A percentile compares a stretch with the other conserved stretches of the same genome.
Evolutionary conservation across 2,797 vertebrate genomes (phyloP).

Genomic region (Melanotaenia parkinsoni): DNA sequence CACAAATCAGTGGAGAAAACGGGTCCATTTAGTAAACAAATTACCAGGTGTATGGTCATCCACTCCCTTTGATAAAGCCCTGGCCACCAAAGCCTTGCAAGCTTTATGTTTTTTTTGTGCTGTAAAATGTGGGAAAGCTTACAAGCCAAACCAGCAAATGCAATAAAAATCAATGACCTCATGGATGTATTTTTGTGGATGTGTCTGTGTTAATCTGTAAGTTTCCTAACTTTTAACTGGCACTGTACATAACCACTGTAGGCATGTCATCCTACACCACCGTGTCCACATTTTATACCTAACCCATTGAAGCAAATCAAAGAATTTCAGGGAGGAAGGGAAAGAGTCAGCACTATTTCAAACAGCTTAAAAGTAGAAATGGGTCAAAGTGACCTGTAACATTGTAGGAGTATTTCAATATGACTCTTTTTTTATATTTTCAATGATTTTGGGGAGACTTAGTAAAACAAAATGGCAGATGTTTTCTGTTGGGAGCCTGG

Average conservation of each 20-base stretch:
- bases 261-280: background rate
- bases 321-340: constrained; percentile 12
- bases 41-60: no score
- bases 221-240: background rate
- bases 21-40: background rate
- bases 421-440: background rate
- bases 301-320: constrained; percentile 1
- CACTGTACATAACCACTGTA: background rate
- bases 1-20: background rate
- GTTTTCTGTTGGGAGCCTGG: background rate
- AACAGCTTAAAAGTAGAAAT: constrained; percentile 10
- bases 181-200: constrained; percentile 7
- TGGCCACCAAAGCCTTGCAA: background rate
- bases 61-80: background rate
- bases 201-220: constrained; percentile 3
- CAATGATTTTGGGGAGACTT: background rate
- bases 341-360: constrained; percentile 2
- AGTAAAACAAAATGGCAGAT: background rate
- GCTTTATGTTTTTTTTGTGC: background rate
- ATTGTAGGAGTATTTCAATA: constrained; percentile 2
- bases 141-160: background rate
- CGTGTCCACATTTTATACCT: background rate
- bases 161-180: constrained; percentile 2
- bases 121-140: background rate
- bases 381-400: constrained; percentile 17